Base-by-base conservation (phyloP, 2,797 vertebrate species). In the Poeciliopsis presidionis region DNA sequence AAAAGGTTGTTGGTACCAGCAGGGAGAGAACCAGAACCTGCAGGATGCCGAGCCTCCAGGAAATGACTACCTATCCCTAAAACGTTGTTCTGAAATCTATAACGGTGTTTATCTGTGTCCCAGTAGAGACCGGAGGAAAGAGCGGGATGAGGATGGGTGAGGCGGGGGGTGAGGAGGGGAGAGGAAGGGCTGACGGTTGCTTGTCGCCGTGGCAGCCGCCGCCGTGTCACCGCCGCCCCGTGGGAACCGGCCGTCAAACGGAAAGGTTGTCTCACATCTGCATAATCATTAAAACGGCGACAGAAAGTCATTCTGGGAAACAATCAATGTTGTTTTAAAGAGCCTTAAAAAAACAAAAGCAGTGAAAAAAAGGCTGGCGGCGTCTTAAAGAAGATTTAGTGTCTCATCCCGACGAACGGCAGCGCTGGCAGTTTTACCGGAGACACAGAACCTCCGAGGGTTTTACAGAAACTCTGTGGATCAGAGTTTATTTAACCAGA, bases 271-370 rank as follows among this genome's bases (percentile, higher is more conserved):
- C 91, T 86, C 89, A 78, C 92, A 93, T 93, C 92, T 94, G 93
- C 94, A 95, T 94, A 95, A 95, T 95, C 94, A 89, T 95, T 95
- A 94, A 80, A 53, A 25, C 89, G 61, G 70, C 78, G 95, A 95
- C 95, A 95, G 94, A 82, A 95, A 95, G 94, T 95, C 94, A 69
- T 95, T 95, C 69, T 86, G 82, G 88, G 90, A 92, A 93, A 94
- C 93, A 88, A 95, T 95, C 95, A 94, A 95, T 95, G 94, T 94
- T 93, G 91, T 95, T 95, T 95, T 95, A 95, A 93, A 87, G 87
- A 88, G 88, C 89, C 81, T 84, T 83, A 78, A 88, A 93, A 91
- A 91, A 88, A 89, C 87, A 86, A 1, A 82, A 83, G 85, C 72
- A 74, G 22, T 45, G 25, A 73, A 90, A 78, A 85, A 86, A 84